Conservation (phyloP, 2,888 invertebrate species). For the Operophtera brumata region DNA sequence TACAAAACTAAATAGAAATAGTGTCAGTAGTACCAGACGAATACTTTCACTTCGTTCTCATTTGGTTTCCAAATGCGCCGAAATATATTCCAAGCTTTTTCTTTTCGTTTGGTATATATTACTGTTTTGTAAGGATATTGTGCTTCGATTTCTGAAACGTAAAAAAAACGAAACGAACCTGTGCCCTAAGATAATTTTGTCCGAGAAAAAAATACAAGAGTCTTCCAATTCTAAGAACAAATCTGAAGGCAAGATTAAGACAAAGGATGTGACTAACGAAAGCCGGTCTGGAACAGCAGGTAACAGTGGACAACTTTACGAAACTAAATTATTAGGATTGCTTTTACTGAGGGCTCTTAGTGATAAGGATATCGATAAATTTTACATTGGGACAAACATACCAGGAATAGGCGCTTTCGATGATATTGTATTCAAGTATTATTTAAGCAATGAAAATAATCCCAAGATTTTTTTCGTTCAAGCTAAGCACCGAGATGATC, state of each 20-base stretch:
- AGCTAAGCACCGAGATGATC: slow-evolving; percentile 28
- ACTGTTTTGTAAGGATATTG: no score
- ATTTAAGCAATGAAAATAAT: slow-evolving; percentile 14
- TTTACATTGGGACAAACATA: slow-evolving; percentile 13
- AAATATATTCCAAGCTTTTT: no score
- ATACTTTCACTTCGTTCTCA: no score
- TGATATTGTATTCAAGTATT: slow-evolving; percentile 35
- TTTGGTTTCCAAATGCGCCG: no score
- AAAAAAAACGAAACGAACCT: not conserved
- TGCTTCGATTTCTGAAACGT: not conserved
- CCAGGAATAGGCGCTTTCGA: slow-evolving; percentile 36
- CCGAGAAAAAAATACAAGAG: not conserved
- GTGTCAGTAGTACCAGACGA: no score
- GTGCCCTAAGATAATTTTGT: not conserved
- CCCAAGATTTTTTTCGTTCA: slow-evolving; percentile 33
- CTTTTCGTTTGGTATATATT: no score
- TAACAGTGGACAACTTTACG: slow-evolving; percentile 10
- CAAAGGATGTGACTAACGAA: not conserved
- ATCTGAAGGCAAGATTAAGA: not conserved
- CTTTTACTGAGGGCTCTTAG: no score
- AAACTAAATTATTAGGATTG: not conserved
- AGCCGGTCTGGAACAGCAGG: slow-evolving; percentile 10
- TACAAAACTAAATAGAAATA: no score
- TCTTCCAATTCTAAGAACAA: no score
- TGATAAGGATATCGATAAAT: no score